Base-by-base conservation (phyloP, 2,888 invertebrate species). In the Zaprionus bogoriensis region DNA sequence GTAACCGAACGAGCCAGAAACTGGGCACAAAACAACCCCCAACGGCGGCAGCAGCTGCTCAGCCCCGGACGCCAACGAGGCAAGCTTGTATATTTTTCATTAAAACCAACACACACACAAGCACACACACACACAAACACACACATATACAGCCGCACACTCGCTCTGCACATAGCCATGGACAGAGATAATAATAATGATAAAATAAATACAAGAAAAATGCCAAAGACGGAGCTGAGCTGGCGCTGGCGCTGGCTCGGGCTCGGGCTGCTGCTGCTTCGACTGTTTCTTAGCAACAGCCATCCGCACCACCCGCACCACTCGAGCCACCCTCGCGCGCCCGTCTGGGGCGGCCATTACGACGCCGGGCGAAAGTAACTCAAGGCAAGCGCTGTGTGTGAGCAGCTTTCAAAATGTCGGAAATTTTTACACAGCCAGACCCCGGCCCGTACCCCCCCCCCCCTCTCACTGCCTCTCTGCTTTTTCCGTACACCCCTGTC, bases 141-240 rank as follows among this genome's bases (percentile, higher is more conserved):
- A 38, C 68, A 28, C 41, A 51, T 38, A 55, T 27, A 45, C 57
- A 25, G 46, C 57, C n/a, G n/a, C n/a, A n/a, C n/a, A n/a, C n/a
- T n/a, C n/a, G n/a, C n/a, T n/a, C 60, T 64, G 51, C 62, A 74
- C 83, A 85, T 87, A 68, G 83, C 66, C 75, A 78, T 82, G 86
- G 88, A 89, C 88, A 89, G 84, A 89, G 81, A 88, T 89, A 89
- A 89, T 89, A 89, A 89, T 88, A 87, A 89, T 77, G 81, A 80
- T 85, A 76, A 89, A 88, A 89, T 86, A 88, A 89, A 88, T 87
- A 87, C 76, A 87, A 82, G 80, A 87, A 69, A 79, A 79, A 77
- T 68, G 67, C 52, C 68, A 82, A 76, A 71, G 70, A 67, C 73
- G 51, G 14, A 17, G 32, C 32, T 36, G 32, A 36, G 32, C 17